These are phyloP conservation scores for Isotomurus palustris DNA, from an alignment of 2,888 invertebrate genomes.

Conservation along the genomic window DNA sequence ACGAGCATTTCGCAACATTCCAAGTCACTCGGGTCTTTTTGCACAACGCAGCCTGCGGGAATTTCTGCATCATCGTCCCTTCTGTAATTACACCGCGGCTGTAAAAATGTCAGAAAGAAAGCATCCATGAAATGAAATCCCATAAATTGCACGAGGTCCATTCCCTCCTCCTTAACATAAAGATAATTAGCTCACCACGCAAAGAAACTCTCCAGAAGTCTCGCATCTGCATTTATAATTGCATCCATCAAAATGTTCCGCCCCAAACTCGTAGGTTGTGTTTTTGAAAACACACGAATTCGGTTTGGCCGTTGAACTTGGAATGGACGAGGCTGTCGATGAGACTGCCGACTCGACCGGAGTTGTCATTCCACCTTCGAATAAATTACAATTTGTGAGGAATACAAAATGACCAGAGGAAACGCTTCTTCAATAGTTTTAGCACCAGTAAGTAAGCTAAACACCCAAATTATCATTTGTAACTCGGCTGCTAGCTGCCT, in stretches of 20 bases:
- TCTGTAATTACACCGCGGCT: conserved; percentile 45
- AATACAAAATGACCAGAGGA: no score
- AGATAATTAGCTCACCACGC: conserved; percentile 45
- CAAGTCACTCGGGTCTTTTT: conserved; percentile 42
- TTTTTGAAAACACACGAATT: conserved; percentile 49
- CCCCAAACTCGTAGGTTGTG: conserved; percentile 48
- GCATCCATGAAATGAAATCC: neutral
- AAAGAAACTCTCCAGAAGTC: conserved; percentile 48
- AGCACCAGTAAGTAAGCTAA: no score
- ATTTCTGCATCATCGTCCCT: conserved; percentile 44
- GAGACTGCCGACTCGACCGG: conserved; percentile 21
- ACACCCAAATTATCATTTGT: no score
- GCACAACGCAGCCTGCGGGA: conserved; percentile 42
- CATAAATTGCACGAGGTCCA: neutral
- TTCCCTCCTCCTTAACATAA: no score
- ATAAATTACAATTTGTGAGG: no score
- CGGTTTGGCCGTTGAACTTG: conserved; percentile 26
- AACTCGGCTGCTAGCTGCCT: no score
- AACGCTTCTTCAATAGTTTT: no score
- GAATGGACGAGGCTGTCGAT: conserved; percentile 11
- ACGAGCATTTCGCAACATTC: conserved; percentile 44
- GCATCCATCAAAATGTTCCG: conserved; percentile 49
- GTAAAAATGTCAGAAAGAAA: conserved; percentile 8
- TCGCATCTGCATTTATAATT: conserved; percentile 49
- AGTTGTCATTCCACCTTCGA: conserved; percentile 23